Evolutionary conservation across 1,140 invertebrate species (phyloP).

Genomic region (Pseudoatta argentina): DNA sequence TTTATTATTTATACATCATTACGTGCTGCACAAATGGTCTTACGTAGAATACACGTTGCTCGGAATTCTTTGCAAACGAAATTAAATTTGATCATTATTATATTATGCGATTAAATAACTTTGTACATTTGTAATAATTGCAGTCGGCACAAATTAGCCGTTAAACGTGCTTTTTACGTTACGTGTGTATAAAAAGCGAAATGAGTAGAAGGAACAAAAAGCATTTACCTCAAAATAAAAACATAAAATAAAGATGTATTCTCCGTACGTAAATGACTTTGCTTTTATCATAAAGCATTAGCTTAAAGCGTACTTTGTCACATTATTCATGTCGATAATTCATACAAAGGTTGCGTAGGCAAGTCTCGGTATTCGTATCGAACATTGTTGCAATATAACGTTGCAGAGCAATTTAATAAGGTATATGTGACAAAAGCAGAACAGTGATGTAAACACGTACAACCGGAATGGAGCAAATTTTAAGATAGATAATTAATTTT

Average conservation of each 20-base stretch:
- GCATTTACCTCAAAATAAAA: constrained; percentile 9
- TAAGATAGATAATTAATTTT: neutral
- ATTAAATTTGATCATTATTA: neutral
- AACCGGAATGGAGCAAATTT: neutral
- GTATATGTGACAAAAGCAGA: neutral
- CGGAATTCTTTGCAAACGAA: neutral
- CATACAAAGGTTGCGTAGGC: neutral
- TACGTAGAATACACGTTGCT: neutral
- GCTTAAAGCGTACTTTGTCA: neutral
- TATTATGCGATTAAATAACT: neutral
- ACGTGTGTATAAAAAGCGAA: neutral
- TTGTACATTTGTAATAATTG: constrained; percentile 24
- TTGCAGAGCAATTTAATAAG: constrained; percentile 6
- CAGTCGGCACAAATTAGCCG: neutral
- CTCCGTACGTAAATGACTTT: neutral
- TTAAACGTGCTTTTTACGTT: constrained; percentile 13
- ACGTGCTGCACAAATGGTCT: neutral
- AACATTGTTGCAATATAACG: neutral
- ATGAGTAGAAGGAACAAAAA: neutral
- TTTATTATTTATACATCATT: neutral
- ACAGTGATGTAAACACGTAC: neutral
- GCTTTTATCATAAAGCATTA: neutral
- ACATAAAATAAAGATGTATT: neutral
- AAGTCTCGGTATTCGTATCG: neutral
- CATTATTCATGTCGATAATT: neutral